Conservation (phyloP, 2,113 vertebrate species). For the Nyctibius bracteatus region DNA sequence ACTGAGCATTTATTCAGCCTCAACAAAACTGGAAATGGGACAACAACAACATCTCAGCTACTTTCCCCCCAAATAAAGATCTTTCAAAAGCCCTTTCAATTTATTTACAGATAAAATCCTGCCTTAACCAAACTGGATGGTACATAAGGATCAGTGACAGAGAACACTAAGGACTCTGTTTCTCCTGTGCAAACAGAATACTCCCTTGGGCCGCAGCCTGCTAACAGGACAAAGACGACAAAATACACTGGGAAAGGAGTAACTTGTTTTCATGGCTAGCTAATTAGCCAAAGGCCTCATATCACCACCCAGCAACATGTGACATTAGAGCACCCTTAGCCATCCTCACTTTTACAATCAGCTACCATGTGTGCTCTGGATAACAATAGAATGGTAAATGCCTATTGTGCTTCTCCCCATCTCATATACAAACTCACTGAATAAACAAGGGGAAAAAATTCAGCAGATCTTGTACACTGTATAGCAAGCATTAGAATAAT, state of each 20-base stretch:
- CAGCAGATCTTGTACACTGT: not conserved
- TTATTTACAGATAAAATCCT: constrained; percentile 31
- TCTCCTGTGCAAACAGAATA: not conserved
- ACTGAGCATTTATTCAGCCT: constrained; percentile 9
- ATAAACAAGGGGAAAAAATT: not conserved
- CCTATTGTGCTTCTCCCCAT: not conserved
- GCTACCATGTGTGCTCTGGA: not conserved
- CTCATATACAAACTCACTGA: not conserved
- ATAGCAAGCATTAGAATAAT: not conserved
- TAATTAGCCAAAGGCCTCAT: not conserved
- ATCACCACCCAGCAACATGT: not conserved
- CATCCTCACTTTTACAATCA: not conserved
- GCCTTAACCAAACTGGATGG: not conserved
- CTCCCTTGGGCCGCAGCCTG: not conserved
- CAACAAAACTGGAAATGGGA: not conserved
- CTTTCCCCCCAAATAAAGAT: not conserved
- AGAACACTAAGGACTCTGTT: constrained; percentile 15
- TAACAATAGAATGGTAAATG: not conserved
- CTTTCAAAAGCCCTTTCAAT: constrained; percentile 11
- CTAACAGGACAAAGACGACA: not conserved
- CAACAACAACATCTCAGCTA: not conserved
- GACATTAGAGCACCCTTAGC: not conserved
- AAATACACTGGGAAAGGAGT: not conserved
- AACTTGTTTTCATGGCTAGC: not conserved
- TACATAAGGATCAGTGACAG: not conserved